Base-by-base conservation (phyloP, 1,140 invertebrate species). In the Mizuhopecten yessoensis region DNA sequence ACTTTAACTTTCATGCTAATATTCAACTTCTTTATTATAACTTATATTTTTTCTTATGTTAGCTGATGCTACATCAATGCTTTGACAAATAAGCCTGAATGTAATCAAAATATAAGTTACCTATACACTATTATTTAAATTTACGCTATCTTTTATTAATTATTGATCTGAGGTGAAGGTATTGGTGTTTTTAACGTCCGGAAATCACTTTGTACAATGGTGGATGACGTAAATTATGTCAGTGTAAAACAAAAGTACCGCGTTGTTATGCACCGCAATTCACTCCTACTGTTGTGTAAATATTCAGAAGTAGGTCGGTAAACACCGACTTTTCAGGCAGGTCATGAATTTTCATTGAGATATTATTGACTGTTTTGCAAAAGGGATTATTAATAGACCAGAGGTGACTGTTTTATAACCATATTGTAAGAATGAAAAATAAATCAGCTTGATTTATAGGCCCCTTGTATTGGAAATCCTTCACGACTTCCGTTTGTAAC, bases 371-470 rank as follows among this genome's bases (percentile, higher is more conserved):
- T 9, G n/a, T 75, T 45, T n/a, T 29, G 29, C 36, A 75, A n/a
- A 75, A 1, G n/a, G n/a, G 23, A n/a, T n/a, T 75, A 75, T 75
- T 75, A 75, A 75, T 75, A 45, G 42, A 45, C 42, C 1, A 45
- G 9, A 39, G 42, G 42, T 45, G 17, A 45, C 42, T 13, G 5
- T 39, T 45, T 9, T 45, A 17, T 13, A 13, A 75, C 57, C 5
- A 45, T 7, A 75, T 29, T 7, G 36, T 39, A 75, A 75, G 23
- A 75, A 75, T 75, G 17, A 23, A 29, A 75, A 75, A 75, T 75
- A 29, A n/a, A n/a, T n/a, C n/a, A n/a, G n/a, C n/a, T n/a, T 75
- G 57, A 75, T 75, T 75, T 75, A 75, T 75, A 75, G n/a, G n/a
- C n/a, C 57, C 57, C 23, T 75, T 75, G 23, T n/a, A 75, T 29